Percentiles rank a stretch among this genome's conserved stretches.
Evolutionary conservation across 2,113 vertebrate genomes (phyloP).

Genomic region (Telmatochromis sp.): DNA sequence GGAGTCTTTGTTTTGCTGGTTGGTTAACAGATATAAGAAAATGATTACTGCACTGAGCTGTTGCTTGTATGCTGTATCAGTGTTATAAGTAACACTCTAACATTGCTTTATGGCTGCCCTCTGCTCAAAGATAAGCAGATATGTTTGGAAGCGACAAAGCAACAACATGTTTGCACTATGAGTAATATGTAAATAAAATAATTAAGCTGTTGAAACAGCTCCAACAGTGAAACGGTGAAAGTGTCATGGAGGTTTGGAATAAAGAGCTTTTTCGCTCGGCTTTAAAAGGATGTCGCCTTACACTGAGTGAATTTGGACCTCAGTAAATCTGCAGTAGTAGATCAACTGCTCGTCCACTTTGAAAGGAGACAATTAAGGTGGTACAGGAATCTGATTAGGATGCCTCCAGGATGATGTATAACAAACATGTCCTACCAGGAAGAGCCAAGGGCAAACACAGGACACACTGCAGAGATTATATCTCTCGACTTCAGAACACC

Average conservation of each 20-base stretch:
- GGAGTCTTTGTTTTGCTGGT: not conserved
- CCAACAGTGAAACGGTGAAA: not conserved
- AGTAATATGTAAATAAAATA: not conserved
- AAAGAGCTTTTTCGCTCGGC: not conserved
- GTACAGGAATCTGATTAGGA: not conserved
- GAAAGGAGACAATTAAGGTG: not conserved
- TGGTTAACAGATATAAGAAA: not conserved
- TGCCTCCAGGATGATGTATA: not conserved
- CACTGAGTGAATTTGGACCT: not conserved
- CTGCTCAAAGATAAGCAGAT: not conserved
- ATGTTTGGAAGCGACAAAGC: not conserved
- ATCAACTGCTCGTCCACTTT: not conserved
- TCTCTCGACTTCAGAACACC: not conserved
- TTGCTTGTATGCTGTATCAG: not conserved
- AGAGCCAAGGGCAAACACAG: not conserved
- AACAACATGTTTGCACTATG: not conserved
- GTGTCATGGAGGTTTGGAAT: not conserved
- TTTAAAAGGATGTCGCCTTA: not conserved
- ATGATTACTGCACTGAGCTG: not conserved
- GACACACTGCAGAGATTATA: not conserved
- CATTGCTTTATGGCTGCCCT: not conserved
- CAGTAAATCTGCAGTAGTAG: not conserved
- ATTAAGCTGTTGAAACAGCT: not conserved
- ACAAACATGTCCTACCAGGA: not conserved
- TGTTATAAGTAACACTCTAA: not conserved